Evolutionary conservation across 2,888 invertebrate genomes (phyloP).

Genomic region (Salticus scenicus): DNA sequence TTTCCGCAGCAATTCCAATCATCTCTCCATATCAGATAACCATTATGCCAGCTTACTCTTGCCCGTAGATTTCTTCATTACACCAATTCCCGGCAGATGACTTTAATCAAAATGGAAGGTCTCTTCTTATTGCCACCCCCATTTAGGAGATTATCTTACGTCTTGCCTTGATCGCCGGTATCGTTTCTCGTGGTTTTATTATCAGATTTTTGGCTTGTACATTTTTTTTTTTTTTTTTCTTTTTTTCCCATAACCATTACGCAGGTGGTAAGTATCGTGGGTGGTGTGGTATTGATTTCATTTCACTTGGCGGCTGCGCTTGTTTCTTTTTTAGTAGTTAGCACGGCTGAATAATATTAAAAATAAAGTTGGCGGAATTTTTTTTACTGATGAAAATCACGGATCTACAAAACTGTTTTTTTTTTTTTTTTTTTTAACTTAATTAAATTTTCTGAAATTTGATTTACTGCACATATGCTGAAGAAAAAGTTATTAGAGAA

Average conservation of each 20-base stretch:
- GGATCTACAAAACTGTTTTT: no score
- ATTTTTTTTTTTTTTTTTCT: not conserved
- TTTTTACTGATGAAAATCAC: no score
- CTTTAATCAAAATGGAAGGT: constrained; percentile 30
- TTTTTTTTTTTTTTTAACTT: no score
- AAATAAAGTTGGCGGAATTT: no score
- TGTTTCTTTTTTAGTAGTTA: constrained; percentile 1
- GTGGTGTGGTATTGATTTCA: constrained; percentile 25
- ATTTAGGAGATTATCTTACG: constrained; percentile 23
- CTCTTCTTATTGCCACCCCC: constrained; percentile 33
- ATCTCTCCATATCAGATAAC: constrained; percentile 4
- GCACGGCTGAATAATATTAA: no score
- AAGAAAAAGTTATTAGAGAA: no score
- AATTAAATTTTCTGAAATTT: no score
- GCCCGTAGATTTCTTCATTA: constrained; percentile 15
- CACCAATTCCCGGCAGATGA: constrained; percentile 31
- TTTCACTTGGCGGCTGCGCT: not conserved
- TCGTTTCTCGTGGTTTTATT: not conserved
- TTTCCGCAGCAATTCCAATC: not conserved
- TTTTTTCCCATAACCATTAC: not conserved
- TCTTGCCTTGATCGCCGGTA: not conserved
- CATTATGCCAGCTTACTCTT: not conserved
- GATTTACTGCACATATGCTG: no score
- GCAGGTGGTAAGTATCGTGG: constrained; percentile 39
- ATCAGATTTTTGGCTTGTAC: constrained; percentile 3